Evolutionary conservation across 2,888 invertebrate genomes (phyloP), one percentile per base, ranked within the genome.

Genomic region (Zeuzera pyrina): DNA sequence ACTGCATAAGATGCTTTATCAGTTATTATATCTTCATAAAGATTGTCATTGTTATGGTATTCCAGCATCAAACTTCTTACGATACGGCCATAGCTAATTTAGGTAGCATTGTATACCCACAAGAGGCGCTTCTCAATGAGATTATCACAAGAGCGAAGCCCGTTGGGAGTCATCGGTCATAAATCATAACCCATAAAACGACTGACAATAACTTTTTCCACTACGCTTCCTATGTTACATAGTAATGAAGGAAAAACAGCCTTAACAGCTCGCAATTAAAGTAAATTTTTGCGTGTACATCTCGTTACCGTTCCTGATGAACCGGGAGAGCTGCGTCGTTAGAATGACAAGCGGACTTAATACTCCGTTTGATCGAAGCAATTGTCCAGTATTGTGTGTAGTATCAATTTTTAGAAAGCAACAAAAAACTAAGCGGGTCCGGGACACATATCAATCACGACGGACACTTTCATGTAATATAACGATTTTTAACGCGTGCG

Each of bases 141-240:
- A 81, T 83, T 83, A 83, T 76, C 79, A 74, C 52, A 63, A 60
- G 58, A 57, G 61, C 57, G 70, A 64, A 79, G 70, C 76, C 81
- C 78, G 79, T 81, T 79, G 81, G 83, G 77, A 83, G 79, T 78
- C 81, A 76, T 69, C 63, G 72, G 65, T 81, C 83, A 83, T 83
- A 81, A 83, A 83, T 83, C 83, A 83, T 83, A 78, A 70, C 74
- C 74, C 79, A 78, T 81, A 81, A 81, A 78, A 79, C 62, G 68
- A 62, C 79, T 76, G 78, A 81, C 81, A 78, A 77, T 78, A 67
- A 68, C 68, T 68, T 74, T 64, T 68, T 61, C 59, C 62, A 55
- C 54, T 57, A 55, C 51, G 63, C 63, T 76, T 77, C 76, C 71
- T 78, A 71, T 59, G 57, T 41, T 39, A 44, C 39, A 28, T 21